These are phyloP conservation scores for Heliornis fulica DNA, from an alignment of 2,113 vertebrate genomes.

Conservation along the genomic window DNA sequence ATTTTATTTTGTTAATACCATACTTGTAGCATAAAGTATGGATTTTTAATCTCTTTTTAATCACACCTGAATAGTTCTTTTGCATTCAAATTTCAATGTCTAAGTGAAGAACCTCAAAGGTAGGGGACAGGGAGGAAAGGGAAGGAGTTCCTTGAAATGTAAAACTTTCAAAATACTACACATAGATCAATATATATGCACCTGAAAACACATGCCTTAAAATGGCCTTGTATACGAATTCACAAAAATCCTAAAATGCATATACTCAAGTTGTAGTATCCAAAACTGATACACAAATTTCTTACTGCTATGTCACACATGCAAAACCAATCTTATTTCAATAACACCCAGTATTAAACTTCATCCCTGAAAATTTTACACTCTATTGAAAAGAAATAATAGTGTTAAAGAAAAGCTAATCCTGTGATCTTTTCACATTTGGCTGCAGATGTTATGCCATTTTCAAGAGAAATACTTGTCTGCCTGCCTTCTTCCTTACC, in stretches of 20 bases:
- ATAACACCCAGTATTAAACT: conserved; percentile 70
- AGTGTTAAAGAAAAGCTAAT: conserved; percentile 77
- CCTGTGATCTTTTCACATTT: conserved; percentile 72
- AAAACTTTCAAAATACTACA: background rate
- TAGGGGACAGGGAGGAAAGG: background rate
- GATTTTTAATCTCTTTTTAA: background rate
- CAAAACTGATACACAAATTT: background rate
- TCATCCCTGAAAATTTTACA: conserved; percentile 73
- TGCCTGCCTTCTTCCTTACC: conserved; percentile 46
- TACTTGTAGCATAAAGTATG: background rate
- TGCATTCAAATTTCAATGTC: background rate
- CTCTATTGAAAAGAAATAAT: conserved; percentile 76
- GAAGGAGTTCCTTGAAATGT: background rate
- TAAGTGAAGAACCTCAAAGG: background rate
- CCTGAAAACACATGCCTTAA: background rate
- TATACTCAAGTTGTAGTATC: background rate
- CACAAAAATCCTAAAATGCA: background rate
- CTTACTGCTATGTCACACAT: conserved; percentile 53
- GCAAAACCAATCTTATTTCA: conserved; percentile 72
- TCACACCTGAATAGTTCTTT: background rate
- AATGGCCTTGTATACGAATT: background rate
- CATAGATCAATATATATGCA: background rate
- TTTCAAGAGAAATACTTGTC: conserved; percentile 68
- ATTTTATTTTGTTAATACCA: background rate
- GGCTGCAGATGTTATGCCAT: conserved; percentile 69